phyloP scores from a whole-genome alignment of 2,797 vertebrate genomes.

The Eurystomus glaucurus region DNA sequence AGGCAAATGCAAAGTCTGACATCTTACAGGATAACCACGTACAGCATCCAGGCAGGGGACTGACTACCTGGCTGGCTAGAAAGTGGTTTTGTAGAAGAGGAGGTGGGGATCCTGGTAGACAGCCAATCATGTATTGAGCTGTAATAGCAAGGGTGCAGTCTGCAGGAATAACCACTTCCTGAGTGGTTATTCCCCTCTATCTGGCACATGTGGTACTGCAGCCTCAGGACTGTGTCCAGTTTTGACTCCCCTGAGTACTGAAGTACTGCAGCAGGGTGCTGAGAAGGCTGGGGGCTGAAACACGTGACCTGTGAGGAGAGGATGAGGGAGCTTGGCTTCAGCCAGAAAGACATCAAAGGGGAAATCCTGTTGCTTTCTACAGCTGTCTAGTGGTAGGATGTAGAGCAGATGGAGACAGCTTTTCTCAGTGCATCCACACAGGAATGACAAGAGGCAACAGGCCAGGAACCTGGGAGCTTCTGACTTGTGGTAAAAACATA shows the following conservation, averaged over 20 bases:
- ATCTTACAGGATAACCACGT: rapidly evolving
- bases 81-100: background rate
- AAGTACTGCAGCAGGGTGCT: background rate
- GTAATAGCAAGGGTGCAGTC: background rate
- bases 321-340: background rate
- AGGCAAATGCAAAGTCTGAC: background rate
- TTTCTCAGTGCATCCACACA: background rate
- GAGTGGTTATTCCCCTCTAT: background rate
- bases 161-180: no score
- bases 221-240: background rate
- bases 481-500: background rate
- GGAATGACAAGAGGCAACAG: background rate
- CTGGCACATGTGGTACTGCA: background rate
- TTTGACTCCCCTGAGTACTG: background rate
- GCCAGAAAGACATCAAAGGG: background rate
- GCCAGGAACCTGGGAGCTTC: background rate
- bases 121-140: rapidly evolving
- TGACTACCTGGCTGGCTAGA: background rate
- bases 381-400: background rate
- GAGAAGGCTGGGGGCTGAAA: background rate
- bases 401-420: background rate
- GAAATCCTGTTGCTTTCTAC: background rate
- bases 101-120: background rate
- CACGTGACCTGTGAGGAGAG: no score
- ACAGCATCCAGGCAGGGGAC: background rate